These are phyloP conservation scores for Eurytoma adleriae DNA, from an alignment of 2,888 invertebrate species.

Conservation along the genomic window DNA sequence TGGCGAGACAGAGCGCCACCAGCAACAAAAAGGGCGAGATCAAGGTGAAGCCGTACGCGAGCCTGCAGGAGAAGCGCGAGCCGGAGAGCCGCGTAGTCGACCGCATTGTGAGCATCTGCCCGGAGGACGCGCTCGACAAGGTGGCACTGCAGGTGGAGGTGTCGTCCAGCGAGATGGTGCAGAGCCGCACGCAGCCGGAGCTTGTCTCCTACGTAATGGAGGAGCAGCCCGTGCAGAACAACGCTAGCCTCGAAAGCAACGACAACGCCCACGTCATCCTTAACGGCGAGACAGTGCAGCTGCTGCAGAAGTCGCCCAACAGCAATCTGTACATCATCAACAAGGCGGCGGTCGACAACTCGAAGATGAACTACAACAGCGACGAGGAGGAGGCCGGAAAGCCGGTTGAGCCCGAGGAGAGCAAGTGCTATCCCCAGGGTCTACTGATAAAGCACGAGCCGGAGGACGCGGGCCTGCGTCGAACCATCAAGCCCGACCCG, in stretches of 20 bases:
- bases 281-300: slow-evolving; percentile 72
- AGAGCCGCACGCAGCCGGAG: slow-evolving; percentile 40
- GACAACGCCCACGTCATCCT: slow-evolving; percentile 71
- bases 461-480: slow-evolving; percentile 42
- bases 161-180: slow-evolving; percentile 63
- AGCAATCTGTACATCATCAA: slow-evolving; percentile 74
- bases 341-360: slow-evolving; percentile 65
- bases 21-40: slow-evolving; percentile 64
- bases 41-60: slow-evolving; percentile 67
- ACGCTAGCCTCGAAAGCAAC: slow-evolving; percentile 55
- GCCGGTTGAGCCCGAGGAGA: slow-evolving; percentile 53
- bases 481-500: slow-evolving; percentile 39
- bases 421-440: slow-evolving; percentile 37
- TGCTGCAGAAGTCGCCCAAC: slow-evolving; percentile 72
- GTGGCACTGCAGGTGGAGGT: slow-evolving; percentile 67
- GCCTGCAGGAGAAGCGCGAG: slow-evolving; percentile 47
- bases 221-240: slow-evolving; percentile 31
- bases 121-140: slow-evolving; percentile 68
- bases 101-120: slow-evolving; percentile 65
- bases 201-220: slow-evolving; percentile 37
- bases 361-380: slow-evolving; percentile 52
- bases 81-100: slow-evolving; percentile 52
- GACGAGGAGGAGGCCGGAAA: slow-evolving; percentile 62
- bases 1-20: slow-evolving; percentile 67
- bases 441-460: slow-evolving; percentile 57